Evolutionary conservation across 2,797 vertebrate genomes (phyloP).

Genomic region (Kryptopterus vitreolus): DNA sequence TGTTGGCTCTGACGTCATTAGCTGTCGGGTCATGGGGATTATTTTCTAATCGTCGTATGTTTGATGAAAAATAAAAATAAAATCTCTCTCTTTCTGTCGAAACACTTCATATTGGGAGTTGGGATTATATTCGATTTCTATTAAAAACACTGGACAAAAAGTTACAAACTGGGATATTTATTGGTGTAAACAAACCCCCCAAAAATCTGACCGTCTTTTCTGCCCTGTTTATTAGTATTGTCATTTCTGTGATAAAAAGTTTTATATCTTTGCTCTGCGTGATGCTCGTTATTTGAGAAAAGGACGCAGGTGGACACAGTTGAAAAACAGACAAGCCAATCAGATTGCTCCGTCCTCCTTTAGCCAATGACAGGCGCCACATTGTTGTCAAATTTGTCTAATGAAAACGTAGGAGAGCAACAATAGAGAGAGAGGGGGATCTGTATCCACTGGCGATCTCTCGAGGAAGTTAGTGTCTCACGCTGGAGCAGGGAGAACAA

Average conservation of each 20-base stretch:
- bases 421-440: constrained; percentile 85
- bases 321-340: constrained; percentile 86
- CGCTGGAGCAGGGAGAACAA: constrained; percentile 64
- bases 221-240: constrained; percentile 40
- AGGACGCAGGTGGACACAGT: constrained; percentile 88
- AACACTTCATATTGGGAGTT: background rate
- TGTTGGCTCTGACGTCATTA: background rate
- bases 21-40: background rate
- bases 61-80: background rate
- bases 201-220: constrained; percentile 20
- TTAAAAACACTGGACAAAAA: background rate
- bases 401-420: constrained; percentile 94
- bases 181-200: background rate
- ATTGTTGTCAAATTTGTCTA: constrained; percentile 99
- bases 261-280: constrained; percentile 70
- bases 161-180: constrained; percentile 2
- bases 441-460: constrained; percentile 84
- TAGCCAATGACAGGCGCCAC: constrained; percentile 96
- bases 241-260: constrained; percentile 49
- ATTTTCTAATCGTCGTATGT: background rate
- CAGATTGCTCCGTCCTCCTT: constrained; percentile 81
- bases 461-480: constrained; percentile 82
- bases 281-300: constrained; percentile 81
- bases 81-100: background rate
- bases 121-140: background rate